Base-by-base conservation (phyloP, 2,888 invertebrate species). In the Micropterix aruncella region DNA sequence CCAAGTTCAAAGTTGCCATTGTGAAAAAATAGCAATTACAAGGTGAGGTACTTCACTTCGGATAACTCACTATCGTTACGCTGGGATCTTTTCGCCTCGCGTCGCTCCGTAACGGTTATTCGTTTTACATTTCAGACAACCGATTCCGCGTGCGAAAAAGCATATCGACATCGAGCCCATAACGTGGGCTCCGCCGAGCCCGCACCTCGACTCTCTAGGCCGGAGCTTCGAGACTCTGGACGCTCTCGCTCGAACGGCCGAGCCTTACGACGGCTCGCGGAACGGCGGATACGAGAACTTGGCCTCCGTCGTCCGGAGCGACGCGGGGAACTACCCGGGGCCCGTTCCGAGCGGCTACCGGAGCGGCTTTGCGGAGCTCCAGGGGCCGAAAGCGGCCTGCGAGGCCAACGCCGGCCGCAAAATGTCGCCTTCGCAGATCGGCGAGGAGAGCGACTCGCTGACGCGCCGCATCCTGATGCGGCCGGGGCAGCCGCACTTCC, bases 81-180 rank as follows among this genome's bases (percentile, higher is more conserved):
- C n/a, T n/a, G n/a, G n/a, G n/a, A n/a, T n/a, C n/a, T 51, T 7
- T 43, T 41, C 43, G 51, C 5, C 51, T 51, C 7, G 55, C 55
- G 1, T 58, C 63, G 2, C 66, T 71, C 18, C 57, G 72, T 5
- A n/a, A n/a, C n/a, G n/a, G n/a, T n/a, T n/a, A n/a, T n/a, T n/a
- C n/a, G n/a, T n/a, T n/a, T n/a, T n/a, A n/a, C n/a, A n/a, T n/a
- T n/a, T n/a, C n/a, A n/a, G n/a, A n/a, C 82, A 83, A 54, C 83
- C 83, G 1, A 83, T 83, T 49, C 84, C 85, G 0, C 59, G 79
- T 17, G 73, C 79, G 0, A 84, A 84, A 57, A 80, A 81, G 2
- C 79, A 79, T 55, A 70, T 76, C 16, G 64, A 78, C 46, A 50
- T 69, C 54, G 50, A 68, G 58, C 75, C 74, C 3, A 62, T 70